Percentiles rank a stretch among this genome's conserved stretches.
These are phyloP conservation scores for Prenolepis imparis DNA, from an alignment of 2,888 invertebrate species.

Conservation along the genomic window DNA sequence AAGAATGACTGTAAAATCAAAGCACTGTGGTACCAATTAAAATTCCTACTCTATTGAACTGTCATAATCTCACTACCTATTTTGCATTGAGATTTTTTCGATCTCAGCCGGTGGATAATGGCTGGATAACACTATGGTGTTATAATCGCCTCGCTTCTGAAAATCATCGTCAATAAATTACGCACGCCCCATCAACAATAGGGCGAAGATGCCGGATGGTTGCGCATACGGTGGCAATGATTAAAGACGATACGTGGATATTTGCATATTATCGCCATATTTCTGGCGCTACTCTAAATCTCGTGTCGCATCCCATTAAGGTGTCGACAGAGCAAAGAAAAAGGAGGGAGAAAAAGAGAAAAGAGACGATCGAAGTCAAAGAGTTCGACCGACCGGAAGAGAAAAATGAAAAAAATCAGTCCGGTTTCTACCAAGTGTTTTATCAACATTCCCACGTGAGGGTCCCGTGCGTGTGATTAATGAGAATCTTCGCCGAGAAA, in stretches of 20 bases:
- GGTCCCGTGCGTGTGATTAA: slow-evolving; percentile 67
- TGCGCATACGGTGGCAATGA: slow-evolving; percentile 45
- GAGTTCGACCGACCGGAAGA: slow-evolving; percentile 17
- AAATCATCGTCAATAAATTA: slow-evolving; percentile 38
- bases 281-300: slow-evolving; percentile 64
- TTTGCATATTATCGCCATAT: slow-evolving; percentile 69
- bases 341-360: too few relatives aligned
- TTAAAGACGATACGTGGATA: slow-evolving; percentile 44
- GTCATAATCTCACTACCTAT: background rate
- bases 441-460: slow-evolving; percentile 66
- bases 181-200: slow-evolving; percentile 14
- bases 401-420: slow-evolving; percentile 43
- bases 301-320: slow-evolving; percentile 63
- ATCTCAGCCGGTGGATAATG: background rate
- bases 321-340: slow-evolving; percentile 60
- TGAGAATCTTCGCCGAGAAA: slow-evolving; percentile 61
- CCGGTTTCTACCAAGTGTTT: slow-evolving; percentile 51
- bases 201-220: slow-evolving; percentile 11
- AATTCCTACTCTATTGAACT: background rate
- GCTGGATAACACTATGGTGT: slow-evolving; percentile 3
- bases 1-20: background rate
- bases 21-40: background rate
- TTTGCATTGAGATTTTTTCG: background rate
- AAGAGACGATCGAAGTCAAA: slow-evolving; percentile 21
- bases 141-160: slow-evolving; percentile 11